phyloP scores from a whole-genome alignment of 2,797 vertebrate genomes.

The Ctenopoma kingsleyae region DNA sequence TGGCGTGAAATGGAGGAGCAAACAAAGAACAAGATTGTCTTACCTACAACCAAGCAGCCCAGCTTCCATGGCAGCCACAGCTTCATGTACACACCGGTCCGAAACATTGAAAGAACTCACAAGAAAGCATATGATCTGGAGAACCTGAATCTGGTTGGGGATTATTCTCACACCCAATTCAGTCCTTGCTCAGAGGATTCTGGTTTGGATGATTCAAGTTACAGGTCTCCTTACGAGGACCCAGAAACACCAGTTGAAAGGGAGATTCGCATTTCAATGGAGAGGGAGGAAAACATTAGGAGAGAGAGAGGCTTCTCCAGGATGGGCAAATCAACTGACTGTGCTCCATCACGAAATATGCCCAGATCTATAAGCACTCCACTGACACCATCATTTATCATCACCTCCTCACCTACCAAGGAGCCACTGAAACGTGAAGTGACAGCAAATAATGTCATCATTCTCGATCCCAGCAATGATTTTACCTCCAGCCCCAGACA shows the following conservation, averaged over 20 bases:
- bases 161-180: conserved; percentile 81
- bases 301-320: conserved; percentile 80
- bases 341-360: conserved; percentile 71
- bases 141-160: conserved; percentile 73
- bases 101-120: conserved; percentile 81
- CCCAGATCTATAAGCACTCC: conserved; percentile 80
- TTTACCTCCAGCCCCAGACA: conserved; percentile 61
- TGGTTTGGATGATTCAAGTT: conserved; percentile 85
- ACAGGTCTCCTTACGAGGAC: conserved; percentile 83
- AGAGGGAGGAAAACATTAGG: conserved; percentile 80
- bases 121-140: conserved; percentile 80
- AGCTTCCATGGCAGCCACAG: conserved; percentile 82
- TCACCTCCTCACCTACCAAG: conserved; percentile 83
- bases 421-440: conserved; percentile 76
- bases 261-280: conserved; percentile 82
- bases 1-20: conserved; percentile 87
- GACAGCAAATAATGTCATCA: conserved; percentile 79
- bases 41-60: conserved; percentile 73
- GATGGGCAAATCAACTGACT: conserved; percentile 80
- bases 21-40: conserved; percentile 77
- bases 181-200: conserved; percentile 88
- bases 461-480: conserved; percentile 79
- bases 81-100: conserved; percentile 87
- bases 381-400: conserved; percentile 84
- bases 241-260: conserved; percentile 82